A percentile compares a stretch with the other conserved stretches of the same genome.
These are phyloP conservation scores for Megalopta genalis DNA, from an alignment of 1,140 invertebrate genomes.

Conservation along the genomic window DNA sequence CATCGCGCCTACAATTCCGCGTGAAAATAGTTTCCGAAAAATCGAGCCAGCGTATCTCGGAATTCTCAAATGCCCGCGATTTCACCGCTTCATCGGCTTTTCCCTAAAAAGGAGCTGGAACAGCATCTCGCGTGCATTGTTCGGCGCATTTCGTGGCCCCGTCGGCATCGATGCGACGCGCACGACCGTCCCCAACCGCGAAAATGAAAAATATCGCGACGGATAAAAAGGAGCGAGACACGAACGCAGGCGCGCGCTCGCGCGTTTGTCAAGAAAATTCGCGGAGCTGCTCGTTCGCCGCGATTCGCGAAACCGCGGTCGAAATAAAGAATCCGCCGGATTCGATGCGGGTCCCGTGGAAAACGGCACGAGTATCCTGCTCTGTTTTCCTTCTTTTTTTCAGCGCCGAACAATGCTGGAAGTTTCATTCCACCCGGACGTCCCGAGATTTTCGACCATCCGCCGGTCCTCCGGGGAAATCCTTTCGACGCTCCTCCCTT, in stretches of 20 bases:
- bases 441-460: slow-evolving; percentile 8
- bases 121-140: neutral
- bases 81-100: neutral
- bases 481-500: neutral
- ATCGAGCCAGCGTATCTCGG: neutral
- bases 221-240: slow-evolving; percentile 3
- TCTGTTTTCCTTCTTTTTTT: neutral
- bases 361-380: neutral
- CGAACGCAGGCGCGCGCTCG: neutral
- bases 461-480: slow-evolving; percentile 39
- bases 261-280: slow-evolving; percentile 29
- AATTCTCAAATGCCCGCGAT: neutral
- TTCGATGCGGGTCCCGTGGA: neutral
- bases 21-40: too few species aligned
- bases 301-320: neutral
- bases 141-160: neutral
- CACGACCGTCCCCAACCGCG: neutral
- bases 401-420: neutral
- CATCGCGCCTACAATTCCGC: too few species aligned
- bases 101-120: neutral
- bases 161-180: neutral
- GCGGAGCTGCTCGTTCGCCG: too few species aligned
- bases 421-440: slow-evolving; percentile 10
- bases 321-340: neutral
- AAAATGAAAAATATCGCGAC: slow-evolving; percentile 16